Base-by-base conservation (phyloP, 2,113 vertebrate species). In the Microcebus lehilahytsara region DNA sequence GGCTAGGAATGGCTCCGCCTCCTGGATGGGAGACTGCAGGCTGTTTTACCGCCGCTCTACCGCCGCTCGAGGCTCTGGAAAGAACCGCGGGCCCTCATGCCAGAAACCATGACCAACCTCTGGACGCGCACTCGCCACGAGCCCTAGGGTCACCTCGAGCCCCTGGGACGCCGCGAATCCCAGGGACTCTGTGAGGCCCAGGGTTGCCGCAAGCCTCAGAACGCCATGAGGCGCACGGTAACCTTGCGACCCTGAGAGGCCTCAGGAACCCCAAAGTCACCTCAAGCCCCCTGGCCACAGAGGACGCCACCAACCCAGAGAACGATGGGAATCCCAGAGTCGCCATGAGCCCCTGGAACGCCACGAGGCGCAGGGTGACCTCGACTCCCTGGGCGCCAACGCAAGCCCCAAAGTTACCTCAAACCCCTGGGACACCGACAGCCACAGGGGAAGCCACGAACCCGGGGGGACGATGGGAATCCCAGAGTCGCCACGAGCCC, bases 1-100 rank as follows among this genome's bases (percentile, higher is more conserved):
- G 0, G 2, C 30, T 51, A 0, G 2, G 3, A 6, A 14, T 5
- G 3, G 12, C 37, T 9, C n/a, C 1, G 10, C 25, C 25, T n/a
- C 53, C 6, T 14, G 0, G 2, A 9, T 6, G 1, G 23, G 23
- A 19, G 13, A 69, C 5, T 2, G 22, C 72, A 78, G 22, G n/a
- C 14, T 22, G 4, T 19, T 84, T n/a, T 22, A 34, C 0, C 46
- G 46, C 42, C 42, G 7, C 42, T 46, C 42, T 46, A 46, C 6
- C 2, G 9, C 30, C 3, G 6, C 22, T 13, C 5, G 58, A 40
- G 19, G 37, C 19, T 53, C 91, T 2, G 9, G 56, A n/a, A 69
- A 86, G 20, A 81, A 84, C 32, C 1, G 5, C 2, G 0, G 3
- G 3, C 34, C 32, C n/a, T 42, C 56, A 0, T 0, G 9, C 40